Percentiles rank a stretch among this genome's conserved stretches.
Conservation (phyloP, 2,797 vertebrate species). For the Synanceia verrucosa region DNA sequence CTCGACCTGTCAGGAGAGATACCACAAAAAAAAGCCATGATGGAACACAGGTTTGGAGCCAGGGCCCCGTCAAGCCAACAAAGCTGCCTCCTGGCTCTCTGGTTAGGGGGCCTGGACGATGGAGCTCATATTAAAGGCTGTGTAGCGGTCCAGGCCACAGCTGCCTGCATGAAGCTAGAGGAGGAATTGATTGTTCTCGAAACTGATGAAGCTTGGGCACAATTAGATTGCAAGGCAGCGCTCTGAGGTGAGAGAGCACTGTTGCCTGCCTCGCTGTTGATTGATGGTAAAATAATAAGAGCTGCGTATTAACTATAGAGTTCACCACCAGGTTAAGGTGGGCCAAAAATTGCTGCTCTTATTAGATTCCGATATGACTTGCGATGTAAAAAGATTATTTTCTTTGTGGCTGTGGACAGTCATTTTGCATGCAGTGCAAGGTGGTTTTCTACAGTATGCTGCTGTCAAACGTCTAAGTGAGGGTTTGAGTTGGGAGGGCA, state of each 20-base stretch:
- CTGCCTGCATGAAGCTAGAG: slow-evolving; percentile 85
- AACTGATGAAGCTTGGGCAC: slow-evolving; percentile 96
- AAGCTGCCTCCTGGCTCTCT: slow-evolving; percentile 74
- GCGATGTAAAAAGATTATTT: slow-evolving; percentile 76
- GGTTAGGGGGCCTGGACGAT: slow-evolving; percentile 85
- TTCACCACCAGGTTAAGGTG: slow-evolving; percentile 96
- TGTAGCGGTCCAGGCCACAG: slow-evolving; percentile 83
- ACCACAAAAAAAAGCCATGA: slow-evolving; percentile 86
- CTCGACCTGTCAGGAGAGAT: slow-evolving; percentile 89
- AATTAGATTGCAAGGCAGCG: slow-evolving; percentile 97
- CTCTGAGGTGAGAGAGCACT: slow-evolving; percentile 91
- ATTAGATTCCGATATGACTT: slow-evolving; percentile 90
- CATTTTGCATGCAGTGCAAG: slow-evolving; percentile 47
- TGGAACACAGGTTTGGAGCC: slow-evolving; percentile 86
- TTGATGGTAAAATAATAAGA: slow-evolving; percentile 99
- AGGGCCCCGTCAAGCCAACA: slow-evolving; percentile 56
- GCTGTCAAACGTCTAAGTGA: slow-evolving; percentile 45
- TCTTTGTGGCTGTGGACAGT: slow-evolving; percentile 56
- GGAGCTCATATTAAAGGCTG: slow-evolving; percentile 90
- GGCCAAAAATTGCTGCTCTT: slow-evolving; percentile 90
- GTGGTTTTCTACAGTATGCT: slow-evolving; percentile 42
- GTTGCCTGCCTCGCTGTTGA: slow-evolving; percentile 80
- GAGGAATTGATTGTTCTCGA: slow-evolving; percentile 93
- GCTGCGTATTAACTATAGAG: slow-evolving; percentile 95
- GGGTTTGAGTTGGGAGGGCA: slow-evolving; percentile 44